Evolutionary conservation across 2,888 invertebrate genomes (phyloP).

Genomic region (Alloplasta piceator): DNA sequence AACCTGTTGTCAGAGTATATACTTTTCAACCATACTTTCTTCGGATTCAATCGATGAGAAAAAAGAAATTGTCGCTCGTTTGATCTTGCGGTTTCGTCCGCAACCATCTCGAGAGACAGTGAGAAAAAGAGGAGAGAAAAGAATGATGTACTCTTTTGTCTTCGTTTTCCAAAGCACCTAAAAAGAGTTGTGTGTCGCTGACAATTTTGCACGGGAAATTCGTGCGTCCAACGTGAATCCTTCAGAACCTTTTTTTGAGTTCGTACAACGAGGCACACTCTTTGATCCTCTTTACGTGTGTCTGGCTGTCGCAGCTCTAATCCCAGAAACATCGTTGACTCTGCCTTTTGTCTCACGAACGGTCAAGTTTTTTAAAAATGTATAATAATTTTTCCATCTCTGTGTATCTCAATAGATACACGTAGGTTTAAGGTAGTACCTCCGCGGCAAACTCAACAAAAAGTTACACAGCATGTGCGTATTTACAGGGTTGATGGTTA

Average conservation of each 20-base stretch:
- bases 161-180: not conserved
- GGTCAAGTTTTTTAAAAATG: slow-evolving; percentile 17
- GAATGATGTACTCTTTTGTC: not conserved
- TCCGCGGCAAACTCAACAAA: not conserved
- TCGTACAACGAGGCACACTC: not conserved
- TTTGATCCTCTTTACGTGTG: slow-evolving; percentile 3
- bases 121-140: not conserved
- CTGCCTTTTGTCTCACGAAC: slow-evolving; percentile 4
- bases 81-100: not conserved
- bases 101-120: not conserved
- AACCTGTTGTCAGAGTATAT: too few species aligned
- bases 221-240: slow-evolving; percentile 1
- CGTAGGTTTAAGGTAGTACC: not conserved
- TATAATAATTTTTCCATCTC: not conserved
- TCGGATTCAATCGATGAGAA: not conserved
- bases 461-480: too few species aligned
- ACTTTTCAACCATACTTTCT: not conserved
- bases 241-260: slow-evolving; percentile 14
- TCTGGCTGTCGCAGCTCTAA: not conserved
- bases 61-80: not conserved
- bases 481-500: too few species aligned
- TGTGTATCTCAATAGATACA: not conserved
- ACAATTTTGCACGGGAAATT: too few species aligned
- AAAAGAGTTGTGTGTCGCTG: too few species aligned
- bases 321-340: not conserved